phyloP scores from a whole-genome alignment of 2,888 invertebrate genomes.

The Himalopsyche kuldschensis region DNA sequence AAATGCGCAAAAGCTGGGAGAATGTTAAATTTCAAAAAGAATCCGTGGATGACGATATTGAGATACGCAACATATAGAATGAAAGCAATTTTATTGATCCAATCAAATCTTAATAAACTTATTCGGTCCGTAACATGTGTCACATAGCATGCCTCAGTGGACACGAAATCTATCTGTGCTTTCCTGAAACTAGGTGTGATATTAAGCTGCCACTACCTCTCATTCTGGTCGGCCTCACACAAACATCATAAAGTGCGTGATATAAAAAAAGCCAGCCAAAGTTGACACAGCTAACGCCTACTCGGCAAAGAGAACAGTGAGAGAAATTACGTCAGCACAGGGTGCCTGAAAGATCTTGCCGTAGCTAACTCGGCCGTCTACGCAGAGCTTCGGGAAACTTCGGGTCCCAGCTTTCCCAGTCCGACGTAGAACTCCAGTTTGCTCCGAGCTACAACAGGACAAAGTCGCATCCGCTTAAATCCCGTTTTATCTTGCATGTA shows the following conservation, averaged over 20 bases:
- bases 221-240: background rate
- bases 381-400: conserved; percentile 4
- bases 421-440: conserved; percentile 11
- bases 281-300: conserved; percentile 11
- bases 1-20: too few relatives aligned
- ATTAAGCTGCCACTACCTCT: conserved; percentile 10
- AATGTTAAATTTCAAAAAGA: too few relatives aligned
- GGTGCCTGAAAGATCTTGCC: conserved; percentile 11
- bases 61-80: background rate
- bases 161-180: background rate
- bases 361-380: background rate
- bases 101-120: background rate
- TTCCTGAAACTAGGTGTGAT: conserved; percentile 3
- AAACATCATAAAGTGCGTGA: conserved; percentile 17
- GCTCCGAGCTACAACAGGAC: conserved; percentile 6
- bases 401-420: conserved; percentile 11
- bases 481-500: background rate
- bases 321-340: conserved; percentile 20
- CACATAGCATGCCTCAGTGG: background rate
- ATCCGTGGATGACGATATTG: too few relatives aligned
- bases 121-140: background rate
- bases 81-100: background rate
- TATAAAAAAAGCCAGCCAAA: conserved; percentile 18
- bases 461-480: background rate
- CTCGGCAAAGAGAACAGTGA: conserved; percentile 7